Evolutionary conservation across 2,888 invertebrate species (phyloP), one percentile per base, ranked within the genome.

Genomic region (Drosophila basisetae): DNA sequence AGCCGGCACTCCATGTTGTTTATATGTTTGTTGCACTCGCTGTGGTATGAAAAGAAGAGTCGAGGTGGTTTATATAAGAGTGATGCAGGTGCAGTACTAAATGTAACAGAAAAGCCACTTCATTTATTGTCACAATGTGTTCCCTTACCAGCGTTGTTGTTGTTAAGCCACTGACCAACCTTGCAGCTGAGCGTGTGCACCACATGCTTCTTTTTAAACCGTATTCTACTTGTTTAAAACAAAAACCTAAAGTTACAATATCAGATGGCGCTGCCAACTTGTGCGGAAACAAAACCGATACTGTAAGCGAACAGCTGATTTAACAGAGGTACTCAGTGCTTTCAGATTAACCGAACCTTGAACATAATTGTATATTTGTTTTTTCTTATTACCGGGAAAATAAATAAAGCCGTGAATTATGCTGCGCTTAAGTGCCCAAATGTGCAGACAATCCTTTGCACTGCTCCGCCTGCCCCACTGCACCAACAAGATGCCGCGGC

Each of bases 41-140:
- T 90, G 61, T 49, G 52, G 55, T 35, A 65, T 22, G 28, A 39
- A 64, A 71, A 55, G 61, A 68, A 68, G 35, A 10, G 30, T 31
- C 28, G 41, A 50, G 35, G 55, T 53, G 56, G 89, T 92, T 92
- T 92, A 92, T 90, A 82, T 92, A 92, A 92, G 92, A 85, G 68
- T 54, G 31, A 4, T n/a, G 11, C 31, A 53, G 43, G 18, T 76
- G 73, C 50, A 58, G 11, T 50, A 37, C 35, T 65, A 50, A 35
- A 22, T 41, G 11, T 13, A 43, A 28, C 22, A 35, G 11, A 11
- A 33, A n/a, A 2, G n/a, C 13, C 3, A 0, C 5, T 3, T 4
- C 2, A 3, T 18, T 30, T 6, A 3, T 1, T 47, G 4, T 7
- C 49, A 25, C n/a, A 10, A 10, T 33, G 1, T n/a, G 0, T 35